Percentiles rank a stretch among this genome's conserved stretches.
Evolutionary conservation across 2,113 vertebrate genomes (phyloP).

Genomic region (Ondatra zibethicus): DNA sequence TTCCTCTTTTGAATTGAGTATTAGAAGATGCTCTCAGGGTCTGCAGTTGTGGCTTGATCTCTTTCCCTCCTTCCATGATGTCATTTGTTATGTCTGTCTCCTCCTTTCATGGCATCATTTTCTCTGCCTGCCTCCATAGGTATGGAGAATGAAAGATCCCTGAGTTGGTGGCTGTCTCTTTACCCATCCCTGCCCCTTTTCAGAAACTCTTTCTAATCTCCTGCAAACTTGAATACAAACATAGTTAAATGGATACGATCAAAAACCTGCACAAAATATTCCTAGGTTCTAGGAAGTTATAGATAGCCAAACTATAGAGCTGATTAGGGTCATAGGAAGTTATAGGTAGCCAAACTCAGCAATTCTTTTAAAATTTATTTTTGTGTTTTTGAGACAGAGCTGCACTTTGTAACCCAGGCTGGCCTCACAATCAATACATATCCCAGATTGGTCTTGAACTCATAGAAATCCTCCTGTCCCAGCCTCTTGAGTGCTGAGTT

Average conservation of each 20-base stretch:
- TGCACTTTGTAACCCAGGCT: background rate
- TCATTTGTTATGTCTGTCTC: background rate
- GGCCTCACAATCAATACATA: background rate
- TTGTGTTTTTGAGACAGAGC: background rate
- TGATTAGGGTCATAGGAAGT: background rate
- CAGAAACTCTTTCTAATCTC: background rate
- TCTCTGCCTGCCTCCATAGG: background rate
- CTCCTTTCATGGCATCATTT: background rate
- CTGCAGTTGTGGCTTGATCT: background rate
- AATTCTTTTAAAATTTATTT: background rate
- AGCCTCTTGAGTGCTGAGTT: too few species aligned
- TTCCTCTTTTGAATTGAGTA: background rate
- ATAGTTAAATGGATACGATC: background rate
- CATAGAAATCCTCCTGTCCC: background rate
- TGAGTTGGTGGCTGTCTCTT: background rate
- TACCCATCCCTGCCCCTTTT: background rate
- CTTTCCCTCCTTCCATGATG: too few species aligned
- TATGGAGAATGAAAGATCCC: background rate
- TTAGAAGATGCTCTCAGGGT: background rate
- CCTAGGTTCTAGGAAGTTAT: background rate
- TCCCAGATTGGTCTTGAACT: background rate
- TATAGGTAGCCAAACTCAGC: background rate
- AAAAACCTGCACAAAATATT: background rate
- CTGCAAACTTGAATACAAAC: background rate
- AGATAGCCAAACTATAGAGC: background rate